Evolutionary conservation across 2,888 invertebrate species (phyloP), one percentile per base, ranked within the genome.

Genomic region (Acrobasis consociella): DNA sequence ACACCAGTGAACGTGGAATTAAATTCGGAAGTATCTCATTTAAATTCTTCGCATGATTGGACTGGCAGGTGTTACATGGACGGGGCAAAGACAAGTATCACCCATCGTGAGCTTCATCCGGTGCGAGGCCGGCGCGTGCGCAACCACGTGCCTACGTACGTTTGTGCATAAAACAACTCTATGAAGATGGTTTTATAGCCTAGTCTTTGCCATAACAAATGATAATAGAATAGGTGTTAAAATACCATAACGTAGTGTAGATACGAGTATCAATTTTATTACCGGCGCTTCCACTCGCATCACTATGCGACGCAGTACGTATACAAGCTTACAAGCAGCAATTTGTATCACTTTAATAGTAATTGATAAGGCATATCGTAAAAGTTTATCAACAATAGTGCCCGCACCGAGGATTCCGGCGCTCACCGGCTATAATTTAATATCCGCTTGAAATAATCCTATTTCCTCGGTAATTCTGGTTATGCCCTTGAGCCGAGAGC

Each of bases 381-480:
- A 81, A 80, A 55, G 46, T 38, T 72, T 69, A 68, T 62, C 72
- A 71, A 86, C 84, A 89, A 89, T 85, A 72, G 84, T 76, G 73
- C 89, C 90, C 89, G 87, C 87, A 89, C 84, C 81, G 69, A 73
- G 72, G 75, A 78, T 78, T 81, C 79, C 79, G 80, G 80, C 80
- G 78, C 79, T 82, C 81, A 85, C 85, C 82, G 82, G 74, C 77
- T 80, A 87, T 92, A 91, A 92, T 91, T 91, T 89, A 91, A 92
- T 91, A 91, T 92, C 92, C 92, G 92, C 81, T 81, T 85, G 70
- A 85, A 86, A 83, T 88, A 87, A 87, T 86, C 84, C 80, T 76
- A 88, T 87, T 89, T 88, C 89, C 87, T 86, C 81, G 71, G 75
- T 75, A 71, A 78, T 72, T 72, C 73, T 68, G 76, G 72, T 71